phyloP scores from a whole-genome alignment of 2,888 invertebrate species.

The Ectemnius continuus region DNA sequence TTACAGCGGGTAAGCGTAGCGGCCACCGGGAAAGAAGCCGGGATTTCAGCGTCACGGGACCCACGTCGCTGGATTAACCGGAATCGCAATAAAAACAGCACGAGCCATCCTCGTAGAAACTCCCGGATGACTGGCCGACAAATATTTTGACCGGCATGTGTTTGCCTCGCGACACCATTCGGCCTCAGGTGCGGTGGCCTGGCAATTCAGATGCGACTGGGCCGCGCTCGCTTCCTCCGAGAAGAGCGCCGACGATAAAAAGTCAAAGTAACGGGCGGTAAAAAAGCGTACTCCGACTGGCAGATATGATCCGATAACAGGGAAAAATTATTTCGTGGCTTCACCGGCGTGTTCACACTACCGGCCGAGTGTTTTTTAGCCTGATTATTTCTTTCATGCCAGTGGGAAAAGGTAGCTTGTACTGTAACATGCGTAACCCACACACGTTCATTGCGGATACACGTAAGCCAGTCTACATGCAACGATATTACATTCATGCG shows the following conservation, averaged over 20 bases:
- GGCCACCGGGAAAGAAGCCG: not conserved
- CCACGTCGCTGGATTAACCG: not conserved
- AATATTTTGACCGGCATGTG: constrained; percentile 15
- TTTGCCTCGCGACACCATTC: not conserved
- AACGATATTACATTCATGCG: no score
- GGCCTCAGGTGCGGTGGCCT: not conserved
- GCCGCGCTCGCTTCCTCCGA: not conserved
- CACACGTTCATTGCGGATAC: no score
- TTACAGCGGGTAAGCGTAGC: no score
- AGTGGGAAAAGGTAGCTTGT: no score
- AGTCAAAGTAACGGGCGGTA: not conserved
- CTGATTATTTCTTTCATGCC: no score
- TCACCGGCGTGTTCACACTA: no score
- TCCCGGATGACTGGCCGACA: not conserved
- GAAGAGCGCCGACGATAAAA: not conserved
- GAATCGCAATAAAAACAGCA: constrained; percentile 5
- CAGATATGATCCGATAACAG: not conserved
- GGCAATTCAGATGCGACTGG: not conserved
- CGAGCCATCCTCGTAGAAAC: not conserved
- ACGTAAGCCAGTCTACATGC: no score
- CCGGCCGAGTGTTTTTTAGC: no score
- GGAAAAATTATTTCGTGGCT: not conserved
- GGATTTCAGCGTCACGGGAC: not conserved
- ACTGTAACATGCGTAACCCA: no score
- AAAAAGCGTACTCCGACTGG: not conserved